Evolutionary conservation across 1,140 invertebrate genomes (phyloP).

Genomic region (Formica selysi): DNA sequence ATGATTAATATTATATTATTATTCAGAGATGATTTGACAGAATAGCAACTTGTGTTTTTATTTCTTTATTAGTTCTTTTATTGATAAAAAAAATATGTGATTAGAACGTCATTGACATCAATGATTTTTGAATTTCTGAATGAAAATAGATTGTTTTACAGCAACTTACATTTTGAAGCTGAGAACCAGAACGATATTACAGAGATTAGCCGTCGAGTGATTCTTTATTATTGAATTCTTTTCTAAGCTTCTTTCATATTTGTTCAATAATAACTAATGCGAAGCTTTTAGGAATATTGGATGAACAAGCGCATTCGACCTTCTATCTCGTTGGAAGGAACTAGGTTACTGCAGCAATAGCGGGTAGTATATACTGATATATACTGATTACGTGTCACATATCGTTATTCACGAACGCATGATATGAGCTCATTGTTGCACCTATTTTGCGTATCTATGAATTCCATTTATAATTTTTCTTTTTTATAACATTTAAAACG

Average conservation of each 20-base stretch:
- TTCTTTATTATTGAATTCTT: neutral
- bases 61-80: neutral
- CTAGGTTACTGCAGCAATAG: neutral
- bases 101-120: neutral
- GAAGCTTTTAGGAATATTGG: neutral
- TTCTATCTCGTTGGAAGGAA: neutral
- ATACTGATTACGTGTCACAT: slow-evolving; percentile 21
- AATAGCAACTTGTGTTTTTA: neutral
- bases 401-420: neutral
- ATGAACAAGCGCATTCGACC: neutral
- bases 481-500: neutral
- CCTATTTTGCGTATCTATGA: neutral
- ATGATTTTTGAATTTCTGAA: neutral
- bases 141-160: neutral
- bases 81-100: neutral
- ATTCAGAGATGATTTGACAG: neutral
- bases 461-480: neutral
- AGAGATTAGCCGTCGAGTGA: neutral
- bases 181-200: neutral
- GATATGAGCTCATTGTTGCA: slow-evolving; percentile 18
- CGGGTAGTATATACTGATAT: slow-evolving; percentile 6
- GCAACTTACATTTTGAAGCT: no score
- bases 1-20: neutral
- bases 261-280: neutral
- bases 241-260: no score